Percentiles rank a stretch among this genome's conserved stretches.
phyloP scores from a whole-genome alignment of 2,888 invertebrate genomes.

The Phrixothrix hirtus region DNA sequence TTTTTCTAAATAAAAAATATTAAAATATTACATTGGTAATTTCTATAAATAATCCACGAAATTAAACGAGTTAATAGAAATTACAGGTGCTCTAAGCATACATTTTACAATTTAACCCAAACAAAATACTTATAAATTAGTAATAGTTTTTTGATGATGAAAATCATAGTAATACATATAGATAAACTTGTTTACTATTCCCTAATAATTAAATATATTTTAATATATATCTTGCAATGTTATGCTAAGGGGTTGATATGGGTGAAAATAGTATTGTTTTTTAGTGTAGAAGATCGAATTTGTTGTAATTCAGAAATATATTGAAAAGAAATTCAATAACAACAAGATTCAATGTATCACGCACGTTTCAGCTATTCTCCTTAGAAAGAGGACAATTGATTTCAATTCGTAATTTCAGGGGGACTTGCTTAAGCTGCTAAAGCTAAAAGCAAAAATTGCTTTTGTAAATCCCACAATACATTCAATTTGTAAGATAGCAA shows the following conservation, averaged over 20 bases:
- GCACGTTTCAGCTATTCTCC: conserved; percentile 11
- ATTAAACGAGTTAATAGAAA: too few species aligned
- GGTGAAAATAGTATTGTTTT: conserved; percentile 9
- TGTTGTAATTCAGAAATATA: conserved; percentile 10
- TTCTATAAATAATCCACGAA: too few species aligned
- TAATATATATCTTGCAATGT: too few species aligned
- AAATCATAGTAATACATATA: too few species aligned
- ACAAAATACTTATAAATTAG: too few species aligned
- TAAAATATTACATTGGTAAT: too few species aligned
- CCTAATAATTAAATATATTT: too few species aligned
- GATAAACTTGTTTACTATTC: neutral
- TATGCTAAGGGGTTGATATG: too few species aligned
- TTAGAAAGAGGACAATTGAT: conserved; percentile 8
- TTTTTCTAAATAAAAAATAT: too few species aligned
- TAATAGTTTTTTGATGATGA: too few species aligned
- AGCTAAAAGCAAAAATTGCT: conserved; percentile 6
- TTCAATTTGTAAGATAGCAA: conserved; percentile 6
- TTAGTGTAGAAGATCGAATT: conserved; percentile 6
- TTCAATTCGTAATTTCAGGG: conserved; percentile 4
- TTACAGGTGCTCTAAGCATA: too few species aligned
- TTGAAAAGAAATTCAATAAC: conserved; percentile 11
- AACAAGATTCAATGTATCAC: conserved; percentile 7
- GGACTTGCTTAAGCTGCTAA: conserved; percentile 6
- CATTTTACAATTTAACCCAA: too few species aligned
- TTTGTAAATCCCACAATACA: conserved; percentile 3